These are phyloP conservation scores for Elegia similella DNA, from an alignment of 2,888 invertebrate genomes.

Conservation along the genomic window DNA sequence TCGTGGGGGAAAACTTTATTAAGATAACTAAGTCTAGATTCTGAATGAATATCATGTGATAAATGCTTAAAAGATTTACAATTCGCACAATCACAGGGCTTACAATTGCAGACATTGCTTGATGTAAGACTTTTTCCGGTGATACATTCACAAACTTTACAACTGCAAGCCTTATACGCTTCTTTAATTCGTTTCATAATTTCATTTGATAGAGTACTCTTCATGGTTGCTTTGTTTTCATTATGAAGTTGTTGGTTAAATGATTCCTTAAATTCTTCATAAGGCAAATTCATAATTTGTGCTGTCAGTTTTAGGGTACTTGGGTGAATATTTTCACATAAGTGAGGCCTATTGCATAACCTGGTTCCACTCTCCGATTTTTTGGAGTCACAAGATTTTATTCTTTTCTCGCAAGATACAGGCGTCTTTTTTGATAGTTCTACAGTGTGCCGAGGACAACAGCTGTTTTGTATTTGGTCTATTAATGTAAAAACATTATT, in stretches of 20 bases:
- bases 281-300: conserved; percentile 48
- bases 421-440: background rate
- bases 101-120: conserved; percentile 39
- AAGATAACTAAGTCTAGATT: background rate
- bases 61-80: conserved; percentile 30
- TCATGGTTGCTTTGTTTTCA: background rate
- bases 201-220: conserved; percentile 35
- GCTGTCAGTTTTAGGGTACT: conserved; percentile 46
- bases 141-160: conserved; percentile 65
- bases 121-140: conserved; percentile 27
- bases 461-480: background rate
- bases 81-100: conserved; percentile 45
- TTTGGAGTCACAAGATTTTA: background rate
- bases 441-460: background rate
- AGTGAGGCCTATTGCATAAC: conserved; percentile 10
- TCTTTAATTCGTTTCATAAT: conserved; percentile 55
- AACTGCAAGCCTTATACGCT: conserved; percentile 60
- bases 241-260: conserved; percentile 11
- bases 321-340: conserved; percentile 22
- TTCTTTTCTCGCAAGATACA: background rate
- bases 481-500: background rate
- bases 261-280: conserved; percentile 37
- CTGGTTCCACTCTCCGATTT: background rate
- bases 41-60: background rate
- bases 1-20: background rate